These are phyloP conservation scores for Apodemia zela DNA, from an alignment of 2,888 invertebrate species.

Conservation along the genomic window DNA sequence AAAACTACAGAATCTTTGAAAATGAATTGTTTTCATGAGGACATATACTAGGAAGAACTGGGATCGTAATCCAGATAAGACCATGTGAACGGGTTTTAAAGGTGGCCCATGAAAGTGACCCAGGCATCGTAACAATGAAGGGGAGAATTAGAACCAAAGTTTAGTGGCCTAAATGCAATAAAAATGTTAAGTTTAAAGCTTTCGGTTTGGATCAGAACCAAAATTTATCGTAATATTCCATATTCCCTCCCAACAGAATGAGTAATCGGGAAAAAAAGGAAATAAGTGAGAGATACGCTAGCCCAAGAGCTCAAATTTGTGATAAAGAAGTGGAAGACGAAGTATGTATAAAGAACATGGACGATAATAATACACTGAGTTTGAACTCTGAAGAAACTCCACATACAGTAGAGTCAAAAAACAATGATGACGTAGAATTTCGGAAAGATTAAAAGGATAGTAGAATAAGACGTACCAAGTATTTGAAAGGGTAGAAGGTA, in stretches of 20 bases:
- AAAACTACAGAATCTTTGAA: neutral
- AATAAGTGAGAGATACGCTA: too few species aligned
- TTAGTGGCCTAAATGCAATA: conserved; percentile 6
- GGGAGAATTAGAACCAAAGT: neutral
- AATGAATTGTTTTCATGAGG: conserved; percentile 10
- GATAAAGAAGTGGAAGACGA: neutral
- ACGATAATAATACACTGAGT: neutral
- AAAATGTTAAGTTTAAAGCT: neutral
- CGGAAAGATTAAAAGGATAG: too few species aligned
- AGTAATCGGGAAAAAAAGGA: neutral
- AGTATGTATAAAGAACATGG: neutral
- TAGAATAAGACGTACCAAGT: too few species aligned
- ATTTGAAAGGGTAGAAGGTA: too few species aligned
- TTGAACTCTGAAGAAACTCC: too few species aligned
- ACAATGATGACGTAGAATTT: too few species aligned
- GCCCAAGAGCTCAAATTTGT: too few species aligned
- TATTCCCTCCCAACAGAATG: conserved; percentile 11
- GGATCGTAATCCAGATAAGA: conserved; percentile 6
- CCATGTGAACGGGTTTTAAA: neutral
- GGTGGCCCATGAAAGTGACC: neutral
- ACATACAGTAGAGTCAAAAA: too few species aligned
- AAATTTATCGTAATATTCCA: neutral
- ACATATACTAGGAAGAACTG: conserved; percentile 3
- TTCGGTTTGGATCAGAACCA: neutral
- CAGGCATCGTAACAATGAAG: neutral